Percentiles rank a stretch among this genome's conserved stretches.
Evolutionary conservation across 64 coral and sea anemone species (phyloP).

Genomic region (Stichodactyla mertensii): DNA sequence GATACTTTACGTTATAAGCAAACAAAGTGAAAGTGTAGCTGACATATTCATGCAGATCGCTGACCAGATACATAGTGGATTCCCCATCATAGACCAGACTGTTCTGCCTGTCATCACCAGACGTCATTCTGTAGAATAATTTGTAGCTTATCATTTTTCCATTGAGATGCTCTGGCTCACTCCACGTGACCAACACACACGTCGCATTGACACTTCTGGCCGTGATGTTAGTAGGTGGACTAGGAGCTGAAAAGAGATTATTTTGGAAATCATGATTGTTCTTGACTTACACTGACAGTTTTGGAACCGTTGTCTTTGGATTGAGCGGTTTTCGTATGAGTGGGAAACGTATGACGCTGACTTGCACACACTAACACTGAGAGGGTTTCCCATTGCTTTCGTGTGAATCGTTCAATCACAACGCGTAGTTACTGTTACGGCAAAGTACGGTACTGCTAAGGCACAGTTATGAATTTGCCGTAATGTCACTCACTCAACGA

Average conservation of each 20-base stretch:
- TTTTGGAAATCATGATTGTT: too few species aligned
- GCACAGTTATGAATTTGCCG: too few species aligned
- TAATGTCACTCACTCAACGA: too few species aligned
- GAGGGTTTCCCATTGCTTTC: too few species aligned
- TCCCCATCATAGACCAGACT: constrained; percentile 13
- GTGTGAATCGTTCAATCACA: too few species aligned
- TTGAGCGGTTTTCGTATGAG: too few species aligned
- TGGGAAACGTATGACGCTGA: too few species aligned
- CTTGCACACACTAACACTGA: too few species aligned
- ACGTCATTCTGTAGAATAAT: constrained; percentile 11
- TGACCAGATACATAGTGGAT: background rate
- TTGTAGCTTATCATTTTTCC: constrained; percentile 9
- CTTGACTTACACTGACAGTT: too few species aligned
- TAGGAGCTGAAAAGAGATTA: constrained; percentile 14
- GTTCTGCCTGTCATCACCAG: background rate
- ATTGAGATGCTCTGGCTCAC: background rate
- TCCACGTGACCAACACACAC: constrained; percentile 29
- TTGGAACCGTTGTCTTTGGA: too few species aligned
- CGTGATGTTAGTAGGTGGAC: constrained; percentile 35
- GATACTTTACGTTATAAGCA: constrained; percentile 14
- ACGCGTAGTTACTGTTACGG: too few species aligned
- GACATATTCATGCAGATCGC: constrained; percentile 19
- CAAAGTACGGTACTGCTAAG: too few species aligned
- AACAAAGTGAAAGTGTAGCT: constrained; percentile 24
- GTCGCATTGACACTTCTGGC: constrained; percentile 32